Base-by-base conservation (phyloP, 1,140 invertebrate genomes). In the Drosophila grimshawi region DNA sequence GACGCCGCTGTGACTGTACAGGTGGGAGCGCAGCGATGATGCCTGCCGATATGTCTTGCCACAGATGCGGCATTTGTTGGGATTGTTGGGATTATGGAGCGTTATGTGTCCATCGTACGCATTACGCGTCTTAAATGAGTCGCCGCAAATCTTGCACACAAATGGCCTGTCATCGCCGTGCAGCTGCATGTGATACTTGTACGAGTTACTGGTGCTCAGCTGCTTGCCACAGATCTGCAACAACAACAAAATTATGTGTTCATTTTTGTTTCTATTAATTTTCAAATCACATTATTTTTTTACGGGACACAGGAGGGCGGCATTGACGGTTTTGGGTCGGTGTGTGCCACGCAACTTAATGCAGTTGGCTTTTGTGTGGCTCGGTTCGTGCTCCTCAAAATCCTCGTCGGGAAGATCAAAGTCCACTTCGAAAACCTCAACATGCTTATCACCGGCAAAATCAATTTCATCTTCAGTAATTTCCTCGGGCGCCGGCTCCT, bases 171-270 rank as follows among this genome's bases (percentile, higher is more conserved):
- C 70, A 11, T 90, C 86, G n/a, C 89, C 82, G 52, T 92, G 91
- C 43, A 92, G 74, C 60, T 89, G 86, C 91, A 92, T 92, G 53
- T 92, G 91, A 46, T 92, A 92, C 41, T 90, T 92, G 41, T 77
- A 90, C 3, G 90, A 91, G 39, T 78, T 79, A 30, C 30, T 76
- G 19, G 86, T 91, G 51, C 88, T 91, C 1, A 91, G 63, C 29
- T 86, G 68, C 60, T 91, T 91, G 3, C 32, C 37, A 52, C 90
- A 91, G 7, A 85, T 79, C 74, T 91, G 7, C 1, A 70, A 72
- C 1, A 33, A 19, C 19, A 19, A 19, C 57, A 29, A 65, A 52
- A n/a, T 29, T 27, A 11, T 33, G 7, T n/a, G 5, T 19, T 33
- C 33, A 37, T 10, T 39, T 39, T 10, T 2, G 11, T 43, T 39